Evolutionary conservation across 2,113 vertebrate species (phyloP), one percentile per base, ranked within the genome.

Genomic region (Pelecanoides urinatrix): DNA sequence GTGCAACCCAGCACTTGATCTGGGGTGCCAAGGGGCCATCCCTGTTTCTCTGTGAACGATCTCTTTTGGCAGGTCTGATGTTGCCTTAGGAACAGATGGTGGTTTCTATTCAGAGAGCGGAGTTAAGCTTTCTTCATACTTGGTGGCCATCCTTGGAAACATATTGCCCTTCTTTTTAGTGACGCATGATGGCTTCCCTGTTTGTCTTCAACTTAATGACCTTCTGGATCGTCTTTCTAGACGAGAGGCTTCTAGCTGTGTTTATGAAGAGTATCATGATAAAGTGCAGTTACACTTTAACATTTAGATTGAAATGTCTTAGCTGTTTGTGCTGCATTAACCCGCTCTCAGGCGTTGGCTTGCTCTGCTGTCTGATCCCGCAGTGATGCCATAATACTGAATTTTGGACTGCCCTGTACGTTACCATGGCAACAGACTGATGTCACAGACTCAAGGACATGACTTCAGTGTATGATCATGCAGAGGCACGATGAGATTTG

Each of bases 381-480:
- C 97, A 92, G 94, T 96, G 94, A 90, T 97, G 95, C 95, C 94
- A 82, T 96, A 94, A 87, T 65, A 86, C 93, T 88, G 91, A 94
- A 95, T 96, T 96, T 96, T 95, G 93, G 95, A 94, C 94, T 94
- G 94, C 96, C 97, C 90, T 45, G 82, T 62, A 42, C 80, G 7
- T 98, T 95, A 49, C 97, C 91, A 90, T 97, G 91, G 97, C 90
- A 97, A 98, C 97, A 91, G 96, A 90, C 97, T 98, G 97, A 97
- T 97, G 97, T 98, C 97, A 97, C 95, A 47, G 76, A 30, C 95
- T 97, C 96, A 97, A 97, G 97, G 97, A 97, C 95, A 95, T 97
- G 95, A 95, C 96, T 97, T 95, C 95, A 97, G 80, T 44, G 67
- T 84, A 93, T 44, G 95, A 93, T 96, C 96, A 86, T 78, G 97